Evolutionary conservation across 2,888 invertebrate species (phyloP).

Genomic region (Halictus ligatus): DNA sequence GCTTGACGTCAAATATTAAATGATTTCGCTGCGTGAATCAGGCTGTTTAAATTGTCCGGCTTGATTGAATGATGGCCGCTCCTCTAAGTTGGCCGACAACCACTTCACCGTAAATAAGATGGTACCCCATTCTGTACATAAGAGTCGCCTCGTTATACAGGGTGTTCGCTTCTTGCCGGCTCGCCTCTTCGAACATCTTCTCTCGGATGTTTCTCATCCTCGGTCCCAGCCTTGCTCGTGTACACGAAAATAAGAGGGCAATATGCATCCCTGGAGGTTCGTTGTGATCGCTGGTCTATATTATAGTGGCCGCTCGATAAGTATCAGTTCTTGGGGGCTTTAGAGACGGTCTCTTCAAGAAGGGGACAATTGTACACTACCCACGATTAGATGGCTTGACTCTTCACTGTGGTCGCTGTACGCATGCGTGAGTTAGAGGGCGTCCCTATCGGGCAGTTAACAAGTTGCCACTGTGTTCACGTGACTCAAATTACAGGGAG

Average conservation of each 20-base stretch:
- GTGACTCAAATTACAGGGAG: too few species aligned
- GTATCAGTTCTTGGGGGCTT: background rate
- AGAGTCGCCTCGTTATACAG: slow-evolving; percentile 72
- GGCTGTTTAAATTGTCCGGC: slow-evolving; percentile 80
- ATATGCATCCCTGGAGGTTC: background rate
- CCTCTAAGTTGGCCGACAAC: slow-evolving; percentile 81
- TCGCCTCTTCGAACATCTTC: slow-evolving; percentile 12
- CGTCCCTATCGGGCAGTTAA: background rate
- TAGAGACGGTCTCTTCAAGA: background rate
- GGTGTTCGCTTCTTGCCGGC: slow-evolving; percentile 56
- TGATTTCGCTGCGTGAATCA: slow-evolving; percentile 81
- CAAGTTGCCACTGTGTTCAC: background rate
- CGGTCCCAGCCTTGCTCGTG: too few species aligned
- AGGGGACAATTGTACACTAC: background rate
- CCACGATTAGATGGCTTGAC: background rate
- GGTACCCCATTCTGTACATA: slow-evolving; percentile 69
- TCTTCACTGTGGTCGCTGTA: background rate
- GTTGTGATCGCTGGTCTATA: background rate
- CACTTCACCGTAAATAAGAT: slow-evolving; percentile 81
- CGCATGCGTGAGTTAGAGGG: background rate
- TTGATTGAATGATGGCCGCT: slow-evolving; percentile 80
- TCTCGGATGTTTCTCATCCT: background rate
- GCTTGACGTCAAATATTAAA: slow-evolving; percentile 82
- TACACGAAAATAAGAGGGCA: too few species aligned
- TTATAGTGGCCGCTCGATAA: background rate